Conservation (phyloP, 2,113 vertebrate genomes). For the Ochotona curzoniae region DNA sequence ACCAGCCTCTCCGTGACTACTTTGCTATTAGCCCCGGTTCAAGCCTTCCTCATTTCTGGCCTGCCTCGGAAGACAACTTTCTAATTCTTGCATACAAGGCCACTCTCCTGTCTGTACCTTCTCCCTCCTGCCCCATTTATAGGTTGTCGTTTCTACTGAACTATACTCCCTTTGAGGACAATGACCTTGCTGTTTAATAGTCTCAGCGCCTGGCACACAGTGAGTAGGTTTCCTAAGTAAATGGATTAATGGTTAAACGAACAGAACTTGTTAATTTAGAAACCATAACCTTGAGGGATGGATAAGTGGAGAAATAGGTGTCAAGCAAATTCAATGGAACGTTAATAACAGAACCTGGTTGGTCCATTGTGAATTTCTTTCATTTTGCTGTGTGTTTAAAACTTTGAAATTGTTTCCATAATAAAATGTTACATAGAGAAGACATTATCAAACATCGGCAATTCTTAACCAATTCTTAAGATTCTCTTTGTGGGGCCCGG, state of each 20-base stretch:
- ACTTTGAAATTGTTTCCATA: slow-evolving; percentile 45
- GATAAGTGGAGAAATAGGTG: neutral
- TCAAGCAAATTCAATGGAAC: slow-evolving; percentile 16
- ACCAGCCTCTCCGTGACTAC: neutral
- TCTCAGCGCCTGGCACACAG: neutral
- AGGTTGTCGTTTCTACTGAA: neutral
- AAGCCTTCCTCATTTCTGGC: neutral
- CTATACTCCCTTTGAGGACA: neutral
- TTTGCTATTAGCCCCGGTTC: neutral
- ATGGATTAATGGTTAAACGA: neutral
- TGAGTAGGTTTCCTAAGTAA: slow-evolving; percentile 25
- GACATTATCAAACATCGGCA: neutral
- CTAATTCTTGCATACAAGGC: neutral
- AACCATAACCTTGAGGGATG: neutral
- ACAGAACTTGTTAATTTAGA: slow-evolving; percentile 10
- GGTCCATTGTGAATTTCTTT: slow-evolving; percentile 15
- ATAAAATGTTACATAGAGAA: neutral
- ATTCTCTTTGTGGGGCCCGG: slow-evolving; percentile 24
- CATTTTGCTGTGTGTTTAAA: slow-evolving; percentile 41
- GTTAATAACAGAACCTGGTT: slow-evolving; percentile 4
- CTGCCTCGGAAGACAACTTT: neutral
- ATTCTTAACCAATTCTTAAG: slow-evolving; percentile 29
- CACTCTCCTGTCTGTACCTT: neutral
- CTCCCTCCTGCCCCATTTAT: neutral
- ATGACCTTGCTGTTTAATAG: neutral